Percentiles rank a stretch among this genome's conserved stretches.
Conservation (phyloP, 2,113 vertebrate species). For the Oryzias curvinotus region DNA sequence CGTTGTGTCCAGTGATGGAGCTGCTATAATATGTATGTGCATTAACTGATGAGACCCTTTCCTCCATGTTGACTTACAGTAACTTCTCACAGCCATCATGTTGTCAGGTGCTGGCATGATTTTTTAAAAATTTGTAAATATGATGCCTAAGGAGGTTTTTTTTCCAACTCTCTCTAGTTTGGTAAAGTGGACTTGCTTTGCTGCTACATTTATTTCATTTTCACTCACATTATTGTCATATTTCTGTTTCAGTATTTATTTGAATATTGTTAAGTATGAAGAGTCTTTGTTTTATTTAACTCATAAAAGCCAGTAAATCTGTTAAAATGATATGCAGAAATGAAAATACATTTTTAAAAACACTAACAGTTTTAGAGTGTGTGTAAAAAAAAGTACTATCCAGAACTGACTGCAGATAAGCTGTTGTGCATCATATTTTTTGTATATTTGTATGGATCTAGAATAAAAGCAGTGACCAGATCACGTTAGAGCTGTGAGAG, state of each 20-base stretch:
- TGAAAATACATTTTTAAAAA: too few relatives aligned
- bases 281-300: not conserved
- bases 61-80: conserved; percentile 11
- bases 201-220: conserved; percentile 27
- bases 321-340: too few relatives aligned
- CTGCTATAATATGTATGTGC: conserved; percentile 26
- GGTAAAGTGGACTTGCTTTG: conserved; percentile 23
- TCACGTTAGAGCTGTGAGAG: not conserved
- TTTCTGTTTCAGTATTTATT: conserved; percentile 33
- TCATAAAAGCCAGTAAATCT: too few relatives aligned
- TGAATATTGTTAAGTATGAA: conserved; percentile 5
- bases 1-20: conserved; percentile 21
- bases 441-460: not conserved
- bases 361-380: too few relatives aligned
- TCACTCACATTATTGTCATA: conserved; percentile 17
- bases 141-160: too few relatives aligned
- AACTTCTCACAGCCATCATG: not conserved
- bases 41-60: conserved; percentile 7
- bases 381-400: not conserved
- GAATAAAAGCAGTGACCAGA: not conserved
- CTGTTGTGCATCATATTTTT: not conserved
- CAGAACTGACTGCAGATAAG: not conserved
- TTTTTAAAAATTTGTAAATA: conserved; percentile 2
- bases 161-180: too few relatives aligned
- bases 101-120: conserved; percentile 40